phyloP scores from a whole-genome alignment of 2,113 vertebrate species.

The Castor canadensis region DNA sequence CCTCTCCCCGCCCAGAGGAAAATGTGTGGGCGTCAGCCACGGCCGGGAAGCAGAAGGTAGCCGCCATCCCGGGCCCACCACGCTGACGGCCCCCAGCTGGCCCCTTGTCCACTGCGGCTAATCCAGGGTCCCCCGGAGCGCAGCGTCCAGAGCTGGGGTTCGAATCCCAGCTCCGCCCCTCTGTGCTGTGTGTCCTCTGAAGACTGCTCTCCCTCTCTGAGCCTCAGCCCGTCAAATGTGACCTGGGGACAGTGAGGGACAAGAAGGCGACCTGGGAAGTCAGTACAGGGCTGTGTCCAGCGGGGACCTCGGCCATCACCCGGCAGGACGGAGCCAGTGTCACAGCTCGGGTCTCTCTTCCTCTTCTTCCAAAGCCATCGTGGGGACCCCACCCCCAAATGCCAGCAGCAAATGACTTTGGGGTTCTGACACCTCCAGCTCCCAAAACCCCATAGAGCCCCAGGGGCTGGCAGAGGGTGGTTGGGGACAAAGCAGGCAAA shows the following conservation, averaged over 20 bases:
- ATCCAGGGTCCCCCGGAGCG: background rate
- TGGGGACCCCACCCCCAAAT: background rate
- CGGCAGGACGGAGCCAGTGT: no score
- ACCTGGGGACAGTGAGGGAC: no score
- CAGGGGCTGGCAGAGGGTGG: background rate
- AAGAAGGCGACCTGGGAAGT: background rate
- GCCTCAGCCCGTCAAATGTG: background rate
- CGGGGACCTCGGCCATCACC: no score
- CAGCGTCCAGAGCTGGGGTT: background rate
- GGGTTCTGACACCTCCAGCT: no score
- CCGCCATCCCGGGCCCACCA: background rate
- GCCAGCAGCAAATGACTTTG: background rate
- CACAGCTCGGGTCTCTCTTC: no score
- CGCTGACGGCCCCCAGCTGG: background rate
- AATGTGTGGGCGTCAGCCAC: background rate
- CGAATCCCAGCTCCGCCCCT: background rate
- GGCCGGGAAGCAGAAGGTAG: background rate
- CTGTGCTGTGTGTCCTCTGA: background rate
- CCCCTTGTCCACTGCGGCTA: fast-evolving
- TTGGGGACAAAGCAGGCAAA: no score
- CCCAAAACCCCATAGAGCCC: no score
- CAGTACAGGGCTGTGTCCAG: no score
- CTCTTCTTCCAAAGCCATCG: background rate
- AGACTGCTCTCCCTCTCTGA: background rate
- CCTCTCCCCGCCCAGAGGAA: background rate